phyloP scores from a whole-genome alignment of 1,140 invertebrate species.

The Magallana ariakensis region DNA sequence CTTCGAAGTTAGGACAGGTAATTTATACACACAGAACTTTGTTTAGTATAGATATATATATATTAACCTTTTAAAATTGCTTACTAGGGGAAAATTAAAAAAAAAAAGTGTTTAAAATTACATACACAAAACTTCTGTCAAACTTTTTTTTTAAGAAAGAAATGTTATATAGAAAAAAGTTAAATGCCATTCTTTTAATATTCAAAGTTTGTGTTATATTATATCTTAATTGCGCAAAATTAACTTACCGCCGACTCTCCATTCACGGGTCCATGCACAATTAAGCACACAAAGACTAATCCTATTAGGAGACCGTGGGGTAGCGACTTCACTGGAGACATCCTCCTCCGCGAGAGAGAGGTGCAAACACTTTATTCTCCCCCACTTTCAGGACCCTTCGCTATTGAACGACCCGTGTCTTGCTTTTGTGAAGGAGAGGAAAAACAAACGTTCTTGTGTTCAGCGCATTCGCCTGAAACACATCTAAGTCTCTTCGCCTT shows the following conservation, averaged over 20 bases:
- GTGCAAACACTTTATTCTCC: neutral
- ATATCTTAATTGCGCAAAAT: no score
- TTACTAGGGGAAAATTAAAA: no score
- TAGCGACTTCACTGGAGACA: conserved; percentile 15
- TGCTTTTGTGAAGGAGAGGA: conserved; percentile 11
- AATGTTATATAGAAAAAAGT: no score
- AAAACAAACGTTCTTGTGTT: conserved; percentile 28
- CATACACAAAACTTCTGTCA: no score
- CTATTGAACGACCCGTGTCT: neutral
- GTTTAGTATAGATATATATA: no score
- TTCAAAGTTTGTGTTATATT: no score
- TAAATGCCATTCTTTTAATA: no score
- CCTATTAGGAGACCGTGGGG: conserved; percentile 20
- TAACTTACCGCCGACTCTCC: conserved; percentile 10
- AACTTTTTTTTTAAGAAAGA: no score
- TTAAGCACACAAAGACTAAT: conserved; percentile 7
- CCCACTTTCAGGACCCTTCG: neutral
- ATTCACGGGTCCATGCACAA: conserved; percentile 14
- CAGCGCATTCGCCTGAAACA: conserved; percentile 14
- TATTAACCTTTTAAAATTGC: no score
- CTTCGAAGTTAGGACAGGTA: no score
- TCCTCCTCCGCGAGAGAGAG: neutral
- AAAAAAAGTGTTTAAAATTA: no score
- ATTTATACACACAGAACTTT: no score
- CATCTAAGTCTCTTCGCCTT: neutral